A percentile compares a stretch with the other conserved stretches of the same genome.
These are phyloP conservation scores for Isichthys henryi DNA, from an alignment of 2,113 vertebrate genomes.

Conservation along the genomic window DNA sequence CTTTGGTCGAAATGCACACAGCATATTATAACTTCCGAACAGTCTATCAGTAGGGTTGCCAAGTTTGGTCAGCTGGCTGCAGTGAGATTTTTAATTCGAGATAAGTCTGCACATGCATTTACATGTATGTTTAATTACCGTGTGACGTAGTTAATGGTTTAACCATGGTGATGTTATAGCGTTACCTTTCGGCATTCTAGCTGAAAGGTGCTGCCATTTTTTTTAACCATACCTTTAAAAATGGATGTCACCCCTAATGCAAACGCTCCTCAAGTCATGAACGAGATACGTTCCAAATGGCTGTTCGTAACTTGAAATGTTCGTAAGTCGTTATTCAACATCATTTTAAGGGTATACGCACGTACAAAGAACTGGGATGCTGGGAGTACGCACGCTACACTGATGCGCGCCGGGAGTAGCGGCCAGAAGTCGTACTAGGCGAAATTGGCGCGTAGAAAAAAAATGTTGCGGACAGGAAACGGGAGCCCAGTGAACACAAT, in stretches of 20 bases:
- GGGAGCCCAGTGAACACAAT: no score
- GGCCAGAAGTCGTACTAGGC: no score
- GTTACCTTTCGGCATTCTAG: not conserved
- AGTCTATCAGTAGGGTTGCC: not conserved
- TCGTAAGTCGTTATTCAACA: no score
- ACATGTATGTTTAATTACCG: not conserved
- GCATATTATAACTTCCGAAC: not conserved
- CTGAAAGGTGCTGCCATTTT: not conserved
- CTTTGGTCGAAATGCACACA: not conserved
- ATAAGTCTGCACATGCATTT: not conserved
- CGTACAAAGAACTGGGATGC: no score
- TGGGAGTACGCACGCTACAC: no score
- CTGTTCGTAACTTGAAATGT: no score
- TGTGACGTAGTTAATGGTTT: not conserved
- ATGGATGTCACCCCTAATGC: not conserved
- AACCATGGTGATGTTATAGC: not conserved
- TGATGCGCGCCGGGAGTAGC: no score
- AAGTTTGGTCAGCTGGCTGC: not conserved
- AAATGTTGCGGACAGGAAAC: no score
- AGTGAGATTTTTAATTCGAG: not conserved
- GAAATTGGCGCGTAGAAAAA: no score
- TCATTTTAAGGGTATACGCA: no score
- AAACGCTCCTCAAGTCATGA: no score
- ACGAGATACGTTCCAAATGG: no score
- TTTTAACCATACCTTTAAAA: not conserved